Base-by-base conservation (phyloP, 2,888 invertebrate species). In the Autographa gamma region DNA sequence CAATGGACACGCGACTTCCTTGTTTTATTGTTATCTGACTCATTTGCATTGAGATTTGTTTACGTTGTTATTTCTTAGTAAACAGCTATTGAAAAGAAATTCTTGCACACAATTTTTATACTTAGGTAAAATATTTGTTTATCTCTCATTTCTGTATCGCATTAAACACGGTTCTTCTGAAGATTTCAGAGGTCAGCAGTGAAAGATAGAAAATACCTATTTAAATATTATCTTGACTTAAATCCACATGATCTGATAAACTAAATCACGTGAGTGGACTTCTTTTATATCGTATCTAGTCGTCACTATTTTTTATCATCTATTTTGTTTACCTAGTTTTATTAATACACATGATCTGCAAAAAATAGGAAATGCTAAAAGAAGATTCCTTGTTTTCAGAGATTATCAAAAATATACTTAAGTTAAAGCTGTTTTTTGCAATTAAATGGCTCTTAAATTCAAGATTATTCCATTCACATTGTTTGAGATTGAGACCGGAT, bases 1-100 rank as follows among this genome's bases (percentile, higher is more conserved):
- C 78, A 75, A 70, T 72, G 8, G 60, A n/a, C 69, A 66, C 60
- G 65, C n/a, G 58, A 59, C 60, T 66, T 69, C 25, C 38, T 41
- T 48, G 16, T 66, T 54, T 52, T 66, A 63, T 68, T 67, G 19
- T 67, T 52, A 48, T 60, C 38, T 41, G 41, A 25, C 41, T 59
- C 38, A 52, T 65, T 64, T 59, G 16, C 63, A 59, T 34, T 31
- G 41, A 18, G 41, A 61, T 43, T 5, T 58, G 48, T 74, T 60
- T 68, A 52, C 76, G 32, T 32, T 54, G 32, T 56, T 34, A 32
- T 63, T 25, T n/a, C 13, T 43, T 32, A 56, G 14, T 63, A 63
- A 62, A 32, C 18, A 63, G n/a, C 32, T 18, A 52, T n/a, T 63
- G 18, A 1, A 48, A 63, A 32, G 5, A 2, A 16, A 52, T 62